phyloP scores from a whole-genome alignment of 1,140 invertebrate genomes.

The Orussus abietinus region DNA sequence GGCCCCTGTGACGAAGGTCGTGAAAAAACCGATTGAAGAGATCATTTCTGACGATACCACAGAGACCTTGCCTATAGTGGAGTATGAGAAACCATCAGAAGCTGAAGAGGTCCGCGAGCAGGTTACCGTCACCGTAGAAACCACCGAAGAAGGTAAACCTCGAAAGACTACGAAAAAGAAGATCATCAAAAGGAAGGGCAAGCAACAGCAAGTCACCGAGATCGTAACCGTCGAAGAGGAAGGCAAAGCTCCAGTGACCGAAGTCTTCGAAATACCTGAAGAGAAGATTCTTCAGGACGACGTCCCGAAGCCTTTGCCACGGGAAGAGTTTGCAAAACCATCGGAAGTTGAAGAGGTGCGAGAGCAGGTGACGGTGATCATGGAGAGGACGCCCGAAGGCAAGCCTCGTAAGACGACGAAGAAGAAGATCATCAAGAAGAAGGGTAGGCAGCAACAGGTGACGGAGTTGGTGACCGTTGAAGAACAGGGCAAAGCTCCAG shows the following conservation, averaged over 20 bases:
- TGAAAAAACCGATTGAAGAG: conserved; percentile 18
- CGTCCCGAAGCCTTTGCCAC: not conserved
- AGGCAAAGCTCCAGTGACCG: conserved; percentile 23
- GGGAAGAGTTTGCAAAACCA: not conserved
- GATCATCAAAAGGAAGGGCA: conserved; percentile 33
- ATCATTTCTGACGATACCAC: no score
- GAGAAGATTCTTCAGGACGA: not conserved
- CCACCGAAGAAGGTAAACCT: conserved; percentile 30
- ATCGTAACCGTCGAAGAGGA: conserved; percentile 24
- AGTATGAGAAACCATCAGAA: conserved; percentile 26
- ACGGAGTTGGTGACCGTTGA: conserved; percentile 36
- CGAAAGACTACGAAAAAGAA: conserved; percentile 30
- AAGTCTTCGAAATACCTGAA: conserved; percentile 20
- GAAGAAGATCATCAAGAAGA: conserved; percentile 34
- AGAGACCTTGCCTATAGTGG: no score
- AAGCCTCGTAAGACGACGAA: conserved; percentile 32
- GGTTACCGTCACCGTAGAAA: conserved; percentile 18
- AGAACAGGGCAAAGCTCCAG: conserved; percentile 21
- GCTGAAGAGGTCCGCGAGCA: conserved; percentile 27
- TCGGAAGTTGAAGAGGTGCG: conserved; percentile 30
- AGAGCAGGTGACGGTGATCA: conserved; percentile 30
- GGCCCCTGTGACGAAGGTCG: not conserved
- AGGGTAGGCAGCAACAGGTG: conserved; percentile 40
- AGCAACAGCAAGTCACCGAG: conserved; percentile 32
- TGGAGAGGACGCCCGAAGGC: conserved; percentile 22